A percentile compares a stretch with the other conserved stretches of the same genome.
These are phyloP conservation scores for Eristalis arbustorum DNA, from an alignment of 2,888 invertebrate species.

Conservation along the genomic window DNA sequence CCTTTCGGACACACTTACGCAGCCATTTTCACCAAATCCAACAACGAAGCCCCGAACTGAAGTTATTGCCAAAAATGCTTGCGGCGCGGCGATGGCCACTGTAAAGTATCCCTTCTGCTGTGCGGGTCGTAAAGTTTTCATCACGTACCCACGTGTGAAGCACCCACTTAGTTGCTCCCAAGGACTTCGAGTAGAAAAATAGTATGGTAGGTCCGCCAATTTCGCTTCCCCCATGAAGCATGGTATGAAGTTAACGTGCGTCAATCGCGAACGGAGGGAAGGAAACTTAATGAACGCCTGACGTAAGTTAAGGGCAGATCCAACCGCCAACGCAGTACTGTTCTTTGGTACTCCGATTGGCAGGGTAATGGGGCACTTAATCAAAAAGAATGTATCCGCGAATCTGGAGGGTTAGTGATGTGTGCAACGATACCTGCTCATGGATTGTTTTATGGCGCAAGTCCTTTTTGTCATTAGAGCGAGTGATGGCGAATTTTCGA, in stretches of 20 bases:
- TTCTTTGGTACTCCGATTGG: neutral
- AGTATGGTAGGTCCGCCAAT: neutral
- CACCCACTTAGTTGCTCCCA: slow-evolving; percentile 6
- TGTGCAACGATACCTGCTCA: neutral
- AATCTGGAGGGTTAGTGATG: neutral
- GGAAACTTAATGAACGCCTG: neutral
- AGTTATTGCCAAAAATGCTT: neutral
- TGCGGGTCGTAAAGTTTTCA: slow-evolving; percentile 15
- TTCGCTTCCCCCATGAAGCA: neutral
- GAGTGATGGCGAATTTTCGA: neutral
- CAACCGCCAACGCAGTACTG: neutral
- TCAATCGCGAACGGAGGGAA: neutral
- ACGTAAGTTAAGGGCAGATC: neutral
- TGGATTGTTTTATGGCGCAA: neutral
- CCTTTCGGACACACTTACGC: neutral
- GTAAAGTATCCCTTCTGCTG: neutral
- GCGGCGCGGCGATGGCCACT: neutral
- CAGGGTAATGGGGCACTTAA: neutral
- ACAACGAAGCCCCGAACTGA: neutral
- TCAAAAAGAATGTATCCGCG: neutral
- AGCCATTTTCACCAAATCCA: neutral
- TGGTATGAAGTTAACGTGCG: neutral
- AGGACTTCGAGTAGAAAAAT: neutral
- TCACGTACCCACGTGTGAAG: slow-evolving; percentile 28
- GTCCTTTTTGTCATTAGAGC: neutral